Conservation (phyloP, 2,113 vertebrate species). For the Atlantisia rogersi region DNA sequence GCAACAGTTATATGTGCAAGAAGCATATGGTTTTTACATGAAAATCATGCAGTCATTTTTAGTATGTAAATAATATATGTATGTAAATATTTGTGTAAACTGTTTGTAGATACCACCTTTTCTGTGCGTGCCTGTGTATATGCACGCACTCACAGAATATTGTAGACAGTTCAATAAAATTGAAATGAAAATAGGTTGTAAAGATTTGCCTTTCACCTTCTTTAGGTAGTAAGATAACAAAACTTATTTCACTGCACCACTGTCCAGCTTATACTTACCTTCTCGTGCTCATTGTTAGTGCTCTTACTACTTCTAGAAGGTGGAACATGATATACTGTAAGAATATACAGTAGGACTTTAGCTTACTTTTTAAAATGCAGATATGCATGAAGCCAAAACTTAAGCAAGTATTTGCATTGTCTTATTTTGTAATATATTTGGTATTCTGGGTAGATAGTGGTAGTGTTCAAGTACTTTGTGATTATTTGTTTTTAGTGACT, state of each 20-base stretch:
- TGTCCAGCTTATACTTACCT: constrained; percentile 18
- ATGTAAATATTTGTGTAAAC: constrained; percentile 75
- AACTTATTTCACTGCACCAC: background rate
- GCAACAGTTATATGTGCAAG: constrained; percentile 71
- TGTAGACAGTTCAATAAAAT: constrained; percentile 67
- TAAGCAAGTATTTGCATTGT: constrained; percentile 49
- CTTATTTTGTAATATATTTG: constrained; percentile 61
- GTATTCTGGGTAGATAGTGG: constrained; percentile 50
- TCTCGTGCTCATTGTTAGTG: background rate
- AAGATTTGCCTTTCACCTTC: constrained; percentile 68
- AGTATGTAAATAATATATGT: constrained; percentile 70
- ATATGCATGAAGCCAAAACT: constrained; percentile 54
- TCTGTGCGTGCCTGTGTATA: constrained; percentile 66
- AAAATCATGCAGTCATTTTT: constrained; percentile 65
- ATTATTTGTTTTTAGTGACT: constrained; percentile 53
- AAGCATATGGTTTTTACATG: constrained; percentile 66
- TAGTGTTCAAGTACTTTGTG: constrained; percentile 39
- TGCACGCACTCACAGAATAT: constrained; percentile 73
- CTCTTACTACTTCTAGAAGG: constrained; percentile 64
- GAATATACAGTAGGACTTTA: constrained; percentile 39
- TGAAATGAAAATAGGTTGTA: constrained; percentile 60
- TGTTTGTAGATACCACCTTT: constrained; percentile 65
- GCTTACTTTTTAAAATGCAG: constrained; percentile 50
- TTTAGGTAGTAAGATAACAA: constrained; percentile 57
- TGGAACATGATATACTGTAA: constrained; percentile 59